Conservation (phyloP, 2,888 invertebrate species). For the Tinea semifulvella region DNA sequence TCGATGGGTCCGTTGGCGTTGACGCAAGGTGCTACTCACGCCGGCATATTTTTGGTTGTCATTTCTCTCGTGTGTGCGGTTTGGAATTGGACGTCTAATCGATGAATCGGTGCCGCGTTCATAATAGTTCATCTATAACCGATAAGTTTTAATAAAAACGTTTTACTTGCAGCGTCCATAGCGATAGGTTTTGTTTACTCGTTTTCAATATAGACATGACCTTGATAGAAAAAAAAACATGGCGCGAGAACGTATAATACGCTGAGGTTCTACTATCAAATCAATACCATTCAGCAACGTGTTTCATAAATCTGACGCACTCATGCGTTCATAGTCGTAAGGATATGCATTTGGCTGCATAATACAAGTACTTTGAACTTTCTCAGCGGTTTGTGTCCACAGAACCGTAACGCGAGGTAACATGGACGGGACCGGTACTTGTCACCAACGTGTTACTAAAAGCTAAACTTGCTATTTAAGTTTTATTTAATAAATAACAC, state of each 20-base stretch:
- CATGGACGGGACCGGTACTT: conserved; percentile 57
- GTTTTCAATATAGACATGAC: conserved; percentile 57
- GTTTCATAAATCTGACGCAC: conserved; percentile 1
- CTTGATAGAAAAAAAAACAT: conserved; percentile 63
- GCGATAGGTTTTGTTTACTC: conserved; percentile 54
- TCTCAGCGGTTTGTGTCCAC: conserved; percentile 44
- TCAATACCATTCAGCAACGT: conserved; percentile 6
- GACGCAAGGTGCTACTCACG: conserved; percentile 21
- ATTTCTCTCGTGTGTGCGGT: conserved; percentile 34
- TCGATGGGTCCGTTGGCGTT: conserved; percentile 5
- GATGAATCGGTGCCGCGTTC: conserved; percentile 39
- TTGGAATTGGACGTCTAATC: conserved; percentile 35
- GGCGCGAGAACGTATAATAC: conserved; percentile 51
- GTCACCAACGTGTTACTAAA: conserved; percentile 26
- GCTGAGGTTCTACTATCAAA: conserved; percentile 23
- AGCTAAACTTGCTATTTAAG: too few species aligned
- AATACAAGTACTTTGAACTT: conserved; percentile 38
- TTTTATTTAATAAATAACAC: too few species aligned
- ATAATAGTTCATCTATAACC: neutral
- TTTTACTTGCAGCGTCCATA: conserved; percentile 19
- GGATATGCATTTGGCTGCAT: conserved; percentile 7
- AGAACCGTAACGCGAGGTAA: conserved; percentile 58
- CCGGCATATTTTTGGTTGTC: conserved; percentile 60
- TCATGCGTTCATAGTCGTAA: neutral
- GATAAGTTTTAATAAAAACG: neutral